Percentiles rank a stretch among this genome's conserved stretches.
phyloP scores from a whole-genome alignment of 2,113 vertebrate species.

The Amblyornis subalaris region DNA sequence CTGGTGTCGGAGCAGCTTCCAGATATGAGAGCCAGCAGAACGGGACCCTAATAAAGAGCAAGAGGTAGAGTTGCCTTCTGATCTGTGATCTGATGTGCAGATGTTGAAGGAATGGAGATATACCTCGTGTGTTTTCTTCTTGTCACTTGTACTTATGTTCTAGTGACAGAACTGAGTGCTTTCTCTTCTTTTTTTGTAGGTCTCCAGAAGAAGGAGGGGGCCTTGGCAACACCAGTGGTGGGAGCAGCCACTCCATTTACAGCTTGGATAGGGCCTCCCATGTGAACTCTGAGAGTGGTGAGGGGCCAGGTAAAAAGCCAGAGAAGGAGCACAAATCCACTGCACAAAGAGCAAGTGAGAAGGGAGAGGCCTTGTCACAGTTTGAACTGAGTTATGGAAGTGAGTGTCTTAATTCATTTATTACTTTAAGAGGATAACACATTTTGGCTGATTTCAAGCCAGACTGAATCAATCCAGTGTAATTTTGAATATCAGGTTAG shows the following conservation, averaged over 20 bases:
- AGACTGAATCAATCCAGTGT: background rate
- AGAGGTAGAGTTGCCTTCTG: constrained; percentile 75
- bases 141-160: rapidly evolving
- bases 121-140: background rate
- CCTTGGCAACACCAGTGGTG: constrained; percentile 52
- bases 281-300: constrained; percentile 49
- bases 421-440: background rate
- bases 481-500: background rate
- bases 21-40: constrained; percentile 86
- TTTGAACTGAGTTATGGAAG: constrained; percentile 90
- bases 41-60: constrained; percentile 78
- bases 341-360: constrained; percentile 75
- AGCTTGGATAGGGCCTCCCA: constrained; percentile 76
- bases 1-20: constrained; percentile 69
- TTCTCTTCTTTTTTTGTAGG: constrained; percentile 14
- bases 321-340: constrained; percentile 82
- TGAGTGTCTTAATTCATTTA: constrained; percentile 65
- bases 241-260: constrained; percentile 74
- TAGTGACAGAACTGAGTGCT: background rate
- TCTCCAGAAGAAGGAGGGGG: constrained; percentile 81
- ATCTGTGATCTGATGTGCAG: rapidly evolving
- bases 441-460: background rate
- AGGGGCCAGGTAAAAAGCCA: constrained; percentile 77
- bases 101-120: background rate
- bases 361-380: constrained; percentile 80